These are phyloP conservation scores for Stratiolaelaps scimitus DNA, from an alignment of 1,140 invertebrate genomes.

Conservation along the genomic window DNA sequence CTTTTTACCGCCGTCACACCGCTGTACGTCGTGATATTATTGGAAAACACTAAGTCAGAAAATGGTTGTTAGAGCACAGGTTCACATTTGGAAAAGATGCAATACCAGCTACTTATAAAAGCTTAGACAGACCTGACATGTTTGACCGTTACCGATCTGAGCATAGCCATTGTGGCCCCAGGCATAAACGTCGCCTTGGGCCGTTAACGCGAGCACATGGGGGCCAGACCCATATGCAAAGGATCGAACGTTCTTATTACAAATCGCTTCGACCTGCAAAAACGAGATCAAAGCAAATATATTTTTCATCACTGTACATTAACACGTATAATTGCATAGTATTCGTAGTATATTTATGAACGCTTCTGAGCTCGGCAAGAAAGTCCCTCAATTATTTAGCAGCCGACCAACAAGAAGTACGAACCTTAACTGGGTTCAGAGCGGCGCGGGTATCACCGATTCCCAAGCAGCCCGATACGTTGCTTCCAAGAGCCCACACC, in stretches of 20 bases:
- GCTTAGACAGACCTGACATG: not conserved
- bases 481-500: slow-evolving; percentile 31
- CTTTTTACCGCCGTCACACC: too few species aligned
- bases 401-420: not conserved
- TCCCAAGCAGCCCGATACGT: slow-evolving; percentile 31
- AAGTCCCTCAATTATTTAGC: not conserved
- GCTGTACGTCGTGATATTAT: too few species aligned
- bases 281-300: not conserved
- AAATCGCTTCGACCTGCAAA: slow-evolving; percentile 45
- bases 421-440: slow-evolving; percentile 26
- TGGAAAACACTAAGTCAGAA: too few species aligned
- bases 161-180: slow-evolving; percentile 57
- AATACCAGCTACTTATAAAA: not conserved
- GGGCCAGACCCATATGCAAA: slow-evolving; percentile 55
- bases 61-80: too few species aligned
- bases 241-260: slow-evolving; percentile 49
- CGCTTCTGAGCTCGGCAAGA: not conserved
- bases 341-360: slow-evolving; percentile 35
- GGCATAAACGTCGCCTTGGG: slow-evolving; percentile 50
- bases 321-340: slow-evolving; percentile 36
- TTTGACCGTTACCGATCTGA: slow-evolving; percentile 35
- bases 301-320: slow-evolving; percentile 31
- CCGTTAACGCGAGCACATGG: slow-evolving; percentile 52
- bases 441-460: slow-evolving; percentile 30
- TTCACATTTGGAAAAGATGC: not conserved